Evolutionary conservation across 2,888 invertebrate species (phyloP).

Genomic region (Escarpia spicata): DNA sequence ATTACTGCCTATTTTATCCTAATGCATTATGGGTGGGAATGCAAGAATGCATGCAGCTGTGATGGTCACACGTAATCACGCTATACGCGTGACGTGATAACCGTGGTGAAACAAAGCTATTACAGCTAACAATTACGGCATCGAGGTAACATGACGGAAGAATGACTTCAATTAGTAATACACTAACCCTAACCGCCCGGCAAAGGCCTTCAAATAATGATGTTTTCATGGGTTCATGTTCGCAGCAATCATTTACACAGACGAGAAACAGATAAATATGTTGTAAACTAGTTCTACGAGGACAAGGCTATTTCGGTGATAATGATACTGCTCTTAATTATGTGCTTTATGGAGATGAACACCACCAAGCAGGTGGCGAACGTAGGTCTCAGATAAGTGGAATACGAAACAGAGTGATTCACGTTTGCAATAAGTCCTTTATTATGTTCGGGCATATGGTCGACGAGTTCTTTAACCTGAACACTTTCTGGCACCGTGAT

Average conservation of each 20-base stretch:
- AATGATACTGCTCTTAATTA: not conserved
- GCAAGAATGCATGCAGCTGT: too few species aligned
- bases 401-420: not conserved
- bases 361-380: not conserved
- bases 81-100: too few species aligned
- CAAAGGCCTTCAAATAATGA: not conserved
- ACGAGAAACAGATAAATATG: not conserved
- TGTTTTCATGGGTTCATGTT: not conserved
- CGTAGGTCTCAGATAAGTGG: not conserved
- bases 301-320: not conserved
- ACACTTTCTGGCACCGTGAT: not conserved
- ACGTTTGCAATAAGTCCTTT: not conserved
- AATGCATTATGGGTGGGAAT: too few species aligned
- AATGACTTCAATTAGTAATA: not conserved
- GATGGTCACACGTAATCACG: too few species aligned
- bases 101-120: too few species aligned
- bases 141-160: not conserved
- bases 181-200: not conserved
- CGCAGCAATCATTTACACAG: not conserved
- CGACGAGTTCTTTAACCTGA: too few species aligned
- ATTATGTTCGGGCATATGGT: not conserved
- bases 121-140: not conserved
- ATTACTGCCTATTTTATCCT: too few species aligned
- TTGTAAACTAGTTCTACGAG: not conserved
- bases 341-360: not conserved